phyloP scores from a whole-genome alignment of 2,888 invertebrate species.

The Linnaemya vulpina region DNA sequence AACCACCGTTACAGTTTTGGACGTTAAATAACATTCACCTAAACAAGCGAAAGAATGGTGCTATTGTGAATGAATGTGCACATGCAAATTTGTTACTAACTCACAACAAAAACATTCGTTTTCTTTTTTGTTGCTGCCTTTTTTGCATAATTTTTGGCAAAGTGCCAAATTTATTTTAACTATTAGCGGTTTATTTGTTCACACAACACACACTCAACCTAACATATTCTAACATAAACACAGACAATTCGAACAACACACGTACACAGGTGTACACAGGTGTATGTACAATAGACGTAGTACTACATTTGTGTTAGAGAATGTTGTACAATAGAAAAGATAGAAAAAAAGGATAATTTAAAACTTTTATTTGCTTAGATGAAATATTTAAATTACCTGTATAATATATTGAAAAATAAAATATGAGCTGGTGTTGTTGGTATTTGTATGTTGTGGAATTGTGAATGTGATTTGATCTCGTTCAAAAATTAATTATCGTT shows the following conservation, averaged over 20 bases:
- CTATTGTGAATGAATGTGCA: slow-evolving; percentile 37
- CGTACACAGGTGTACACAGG: slow-evolving; percentile 46
- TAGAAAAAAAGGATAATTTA: slow-evolving; percentile 44
- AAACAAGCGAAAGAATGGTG: slow-evolving; percentile 14
- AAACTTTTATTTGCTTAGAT: slow-evolving; percentile 44
- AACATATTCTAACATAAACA: slow-evolving; percentile 2
- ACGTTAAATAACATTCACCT: slow-evolving; percentile 22
- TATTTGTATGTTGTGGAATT: background rate
- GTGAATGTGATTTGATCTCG: slow-evolving; percentile 18
- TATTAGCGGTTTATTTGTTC: slow-evolving; percentile 63
- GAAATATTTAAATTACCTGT: slow-evolving; percentile 16
- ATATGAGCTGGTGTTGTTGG: background rate
- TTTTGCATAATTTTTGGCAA: slow-evolving; percentile 63
- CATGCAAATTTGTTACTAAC: slow-evolving; percentile 53
- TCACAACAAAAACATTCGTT: slow-evolving; percentile 11
- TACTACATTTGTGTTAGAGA: background rate
- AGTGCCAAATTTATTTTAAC: slow-evolving; percentile 67
- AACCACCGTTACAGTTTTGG: slow-evolving; percentile 61
- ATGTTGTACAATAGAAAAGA: slow-evolving; percentile 1
- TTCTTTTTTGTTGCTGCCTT: background rate
- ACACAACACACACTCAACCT: slow-evolving; percentile 35
- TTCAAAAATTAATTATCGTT: slow-evolving; percentile 62
- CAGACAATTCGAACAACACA: slow-evolving; percentile 29
- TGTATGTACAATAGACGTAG: background rate
- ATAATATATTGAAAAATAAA: background rate